phyloP scores from a whole-genome alignment of 2,113 vertebrate genomes.

The Sander lucioperca region DNA sequence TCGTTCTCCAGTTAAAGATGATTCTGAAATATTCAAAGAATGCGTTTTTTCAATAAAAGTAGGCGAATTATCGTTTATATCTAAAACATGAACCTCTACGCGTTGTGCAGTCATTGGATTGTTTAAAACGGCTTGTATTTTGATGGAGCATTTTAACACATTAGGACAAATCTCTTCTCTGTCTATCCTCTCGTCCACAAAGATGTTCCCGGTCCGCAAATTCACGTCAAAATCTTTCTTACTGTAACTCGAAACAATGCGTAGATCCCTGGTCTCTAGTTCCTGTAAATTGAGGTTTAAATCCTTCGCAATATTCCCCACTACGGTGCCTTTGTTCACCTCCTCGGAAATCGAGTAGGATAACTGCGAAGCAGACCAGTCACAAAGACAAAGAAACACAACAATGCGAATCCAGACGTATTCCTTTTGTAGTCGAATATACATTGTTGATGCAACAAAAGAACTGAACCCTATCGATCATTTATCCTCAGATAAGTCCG shows the following conservation, averaged over 20 bases:
- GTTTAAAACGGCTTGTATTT: conserved; percentile 72
- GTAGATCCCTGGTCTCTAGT: conserved; percentile 56
- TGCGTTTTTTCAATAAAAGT: conserved; percentile 51
- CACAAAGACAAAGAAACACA: conserved; percentile 51
- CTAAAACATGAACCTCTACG: conserved; percentile 71
- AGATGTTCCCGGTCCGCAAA: conserved; percentile 63
- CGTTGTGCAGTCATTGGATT: conserved; percentile 71
- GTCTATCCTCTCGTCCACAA: conserved; percentile 75
- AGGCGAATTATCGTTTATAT: conserved; percentile 81
- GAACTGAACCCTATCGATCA: background rate
- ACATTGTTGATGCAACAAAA: conserved; percentile 29
- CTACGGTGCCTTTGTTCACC: conserved; percentile 71
- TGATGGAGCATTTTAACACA: conserved; percentile 61
- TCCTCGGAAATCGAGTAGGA: conserved; percentile 79
- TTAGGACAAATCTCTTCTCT: conserved; percentile 77
- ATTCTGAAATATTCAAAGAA: conserved; percentile 54
- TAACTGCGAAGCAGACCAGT: conserved; percentile 66
- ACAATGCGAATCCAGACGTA: conserved; percentile 14
- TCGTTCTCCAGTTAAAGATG: conserved; percentile 25
- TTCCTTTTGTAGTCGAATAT: background rate
- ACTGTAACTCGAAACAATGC: conserved; percentile 63
- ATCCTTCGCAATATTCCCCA: conserved; percentile 80
- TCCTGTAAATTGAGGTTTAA: conserved; percentile 70
- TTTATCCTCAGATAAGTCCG: background rate
- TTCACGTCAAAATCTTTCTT: conserved; percentile 72